Percentiles rank a stretch among this genome's conserved stretches.
phyloP scores from a whole-genome alignment of 2,888 invertebrate species.

The Agelastica alni region DNA sequence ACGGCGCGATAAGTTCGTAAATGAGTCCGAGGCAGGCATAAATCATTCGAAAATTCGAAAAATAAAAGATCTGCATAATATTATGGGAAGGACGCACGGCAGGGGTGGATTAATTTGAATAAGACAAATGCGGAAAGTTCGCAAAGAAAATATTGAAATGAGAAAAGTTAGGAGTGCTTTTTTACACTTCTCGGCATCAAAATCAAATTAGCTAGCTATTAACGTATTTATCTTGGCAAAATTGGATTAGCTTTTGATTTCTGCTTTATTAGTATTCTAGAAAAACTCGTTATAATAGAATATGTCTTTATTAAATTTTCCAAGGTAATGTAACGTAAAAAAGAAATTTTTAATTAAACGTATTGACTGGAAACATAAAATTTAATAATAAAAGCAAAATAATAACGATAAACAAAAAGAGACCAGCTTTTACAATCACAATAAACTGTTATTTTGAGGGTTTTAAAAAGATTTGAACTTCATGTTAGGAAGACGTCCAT shows the following conservation, averaged over 20 bases:
- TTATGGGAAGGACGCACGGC: conserved; percentile 31
- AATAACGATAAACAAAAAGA: no score
- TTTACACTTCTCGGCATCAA: conserved; percentile 33
- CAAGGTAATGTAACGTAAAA: no score
- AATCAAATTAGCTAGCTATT: conserved; percentile 36
- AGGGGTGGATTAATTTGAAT: conserved; percentile 40
- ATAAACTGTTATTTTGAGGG: no score
- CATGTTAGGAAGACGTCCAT: no score
- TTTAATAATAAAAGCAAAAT: no score
- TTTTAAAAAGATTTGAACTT: no score
- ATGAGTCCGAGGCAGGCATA: conserved; percentile 26
- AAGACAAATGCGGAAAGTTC: conserved; percentile 41
- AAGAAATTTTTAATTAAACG: no score
- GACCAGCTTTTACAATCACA: no score
- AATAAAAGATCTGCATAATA: conserved; percentile 36
- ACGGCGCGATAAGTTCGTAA: conserved; percentile 22
- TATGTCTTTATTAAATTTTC: no score
- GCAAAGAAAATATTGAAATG: conserved; percentile 38
- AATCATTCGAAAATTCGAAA: conserved; percentile 31
- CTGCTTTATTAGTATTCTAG: conserved; percentile 13
- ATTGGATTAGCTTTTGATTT: conserved; percentile 25
- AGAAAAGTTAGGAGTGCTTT: conserved; percentile 36
- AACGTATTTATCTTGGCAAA: conserved; percentile 35
- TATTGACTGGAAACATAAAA: no score
- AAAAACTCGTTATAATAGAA: background rate